These are phyloP conservation scores for Cephalotes varians DNA, from an alignment of 2,888 invertebrate genomes.

Conservation along the genomic window DNA sequence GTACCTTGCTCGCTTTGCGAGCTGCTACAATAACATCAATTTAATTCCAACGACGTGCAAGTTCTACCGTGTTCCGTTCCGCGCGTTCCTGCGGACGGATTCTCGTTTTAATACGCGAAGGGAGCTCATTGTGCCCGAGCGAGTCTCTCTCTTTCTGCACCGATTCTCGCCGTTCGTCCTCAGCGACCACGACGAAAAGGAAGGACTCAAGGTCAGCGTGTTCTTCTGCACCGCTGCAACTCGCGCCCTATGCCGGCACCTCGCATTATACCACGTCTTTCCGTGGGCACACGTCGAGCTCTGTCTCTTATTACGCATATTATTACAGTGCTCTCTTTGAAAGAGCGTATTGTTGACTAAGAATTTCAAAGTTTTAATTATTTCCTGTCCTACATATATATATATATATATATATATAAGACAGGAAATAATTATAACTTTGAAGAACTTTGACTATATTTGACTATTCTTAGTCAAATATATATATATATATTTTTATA, in stretches of 20 bases:
- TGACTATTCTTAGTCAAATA: background rate
- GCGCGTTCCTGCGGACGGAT: constrained; percentile 7
- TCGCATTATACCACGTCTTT: constrained; percentile 42
- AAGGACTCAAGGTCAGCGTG: constrained; percentile 77
- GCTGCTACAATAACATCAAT: background rate
- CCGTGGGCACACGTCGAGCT: background rate
- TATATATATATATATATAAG: background rate
- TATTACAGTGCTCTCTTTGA: constrained; percentile 8
- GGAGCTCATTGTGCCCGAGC: constrained; percentile 42
- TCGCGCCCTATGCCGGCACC: constrained; percentile 4
- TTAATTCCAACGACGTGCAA: constrained; percentile 32
- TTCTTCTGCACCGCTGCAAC: constrained; percentile 63
- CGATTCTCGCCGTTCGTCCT: constrained; percentile 49
- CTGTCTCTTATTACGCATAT: constrained; percentile 35
- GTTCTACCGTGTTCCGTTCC: background rate
- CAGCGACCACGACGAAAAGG: constrained; percentile 61
- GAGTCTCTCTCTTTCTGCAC: constrained; percentile 22
- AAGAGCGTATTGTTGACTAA: constrained; percentile 11
- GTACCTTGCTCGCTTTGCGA: background rate
- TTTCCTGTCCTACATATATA: constrained; percentile 4
- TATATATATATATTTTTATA: no score
- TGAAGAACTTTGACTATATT: no score
- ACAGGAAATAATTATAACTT: no score
- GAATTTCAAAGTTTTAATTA: constrained; percentile 35
- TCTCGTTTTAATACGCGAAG: constrained; percentile 31